Base-by-base conservation (phyloP, 2,113 vertebrate genomes). In the Actenoides lindsayi region DNA sequence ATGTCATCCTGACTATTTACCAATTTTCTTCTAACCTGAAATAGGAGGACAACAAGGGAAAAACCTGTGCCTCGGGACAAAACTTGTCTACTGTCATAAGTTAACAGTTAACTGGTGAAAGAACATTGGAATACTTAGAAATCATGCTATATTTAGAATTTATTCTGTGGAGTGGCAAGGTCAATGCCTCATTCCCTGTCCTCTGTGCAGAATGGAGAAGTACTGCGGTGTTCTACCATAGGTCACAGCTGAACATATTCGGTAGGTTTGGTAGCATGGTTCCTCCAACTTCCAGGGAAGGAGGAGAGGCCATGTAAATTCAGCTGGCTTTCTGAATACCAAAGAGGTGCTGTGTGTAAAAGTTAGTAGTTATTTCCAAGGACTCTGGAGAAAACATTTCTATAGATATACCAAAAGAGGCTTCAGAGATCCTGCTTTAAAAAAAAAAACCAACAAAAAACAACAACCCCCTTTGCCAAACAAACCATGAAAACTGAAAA, bases 101-200 rank as follows among this genome's bases (percentile, higher is more conserved):
- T 93, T 95, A 93, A 75, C 86, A 50, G 88, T 94, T 95, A 96
- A 82, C 93, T 63, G 91, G 73, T 75, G 84, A 88, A 80, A 93
- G 84, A 93, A 80, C 87, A 85, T 12, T 83, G 84, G 41, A 65
- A 57, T 91, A 30, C 50, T 48, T 87, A 33, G 87, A 83, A 93
- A 82, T 94, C 28, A 3, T 17, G 62, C 78, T 91, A 83, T 94
- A 83, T 96, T 93, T 97, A 88, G 90, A 69, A 35, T 85, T 93
- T 57, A n/a, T 75, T 54, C 78, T 59, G 46, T 48, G 75, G 70
- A 41, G 30, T 20, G 78, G 57, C 93, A 91, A 96, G 94, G 90
- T 91, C 57, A 63, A 1, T 35, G 84, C 74, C 70, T 89, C 3
- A 1, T 35, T 75, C 53, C 57, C 42, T 17, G 42, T 2, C 46